Percentiles rank a stretch among this genome's conserved stretches.
Evolutionary conservation across 2,888 invertebrate genomes (phyloP).

Genomic region (Diaprepes abbreviatus): DNA sequence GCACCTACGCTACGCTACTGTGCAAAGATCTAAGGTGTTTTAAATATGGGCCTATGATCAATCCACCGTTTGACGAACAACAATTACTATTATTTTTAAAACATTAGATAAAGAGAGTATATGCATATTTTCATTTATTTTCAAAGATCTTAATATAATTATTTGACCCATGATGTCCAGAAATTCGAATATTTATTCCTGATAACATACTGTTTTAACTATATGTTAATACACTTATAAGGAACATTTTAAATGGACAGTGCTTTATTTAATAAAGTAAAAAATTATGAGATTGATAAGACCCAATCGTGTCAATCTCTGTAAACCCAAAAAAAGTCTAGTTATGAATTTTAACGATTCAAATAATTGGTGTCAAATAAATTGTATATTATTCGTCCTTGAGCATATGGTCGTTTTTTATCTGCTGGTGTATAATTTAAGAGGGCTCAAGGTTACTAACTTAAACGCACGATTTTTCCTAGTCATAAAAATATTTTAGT

Average conservation of each 20-base stretch:
- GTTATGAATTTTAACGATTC: neutral
- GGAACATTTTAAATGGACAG: neutral
- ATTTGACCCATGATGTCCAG: slow-evolving; percentile 7
- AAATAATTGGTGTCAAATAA: slow-evolving; percentile 7
- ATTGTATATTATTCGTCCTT: slow-evolving; percentile 3
- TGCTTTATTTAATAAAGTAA: neutral
- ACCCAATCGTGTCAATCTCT: neutral
- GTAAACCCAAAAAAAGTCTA: no score
- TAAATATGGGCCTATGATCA: no score
- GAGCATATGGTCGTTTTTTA: neutral
- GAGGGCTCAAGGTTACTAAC: no score
- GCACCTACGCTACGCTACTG: no score
- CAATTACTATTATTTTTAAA: no score
- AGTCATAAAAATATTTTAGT: no score
- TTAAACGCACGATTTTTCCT: no score
- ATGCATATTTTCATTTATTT: slow-evolving; percentile 5
- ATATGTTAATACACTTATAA: neutral
- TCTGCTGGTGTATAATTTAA: neutral
- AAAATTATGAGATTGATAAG: neutral
- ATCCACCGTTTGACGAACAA: neutral
- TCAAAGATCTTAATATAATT: slow-evolving; percentile 2
- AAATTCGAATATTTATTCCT: neutral
- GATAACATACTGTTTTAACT: neutral
- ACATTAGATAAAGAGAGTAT: slow-evolving; percentile 12
- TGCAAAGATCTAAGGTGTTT: no score